Evolutionary conservation across 2,797 vertebrate species (phyloP), one percentile per base, ranked within the genome.

Genomic region (Hephaestus fuliginosus): DNA sequence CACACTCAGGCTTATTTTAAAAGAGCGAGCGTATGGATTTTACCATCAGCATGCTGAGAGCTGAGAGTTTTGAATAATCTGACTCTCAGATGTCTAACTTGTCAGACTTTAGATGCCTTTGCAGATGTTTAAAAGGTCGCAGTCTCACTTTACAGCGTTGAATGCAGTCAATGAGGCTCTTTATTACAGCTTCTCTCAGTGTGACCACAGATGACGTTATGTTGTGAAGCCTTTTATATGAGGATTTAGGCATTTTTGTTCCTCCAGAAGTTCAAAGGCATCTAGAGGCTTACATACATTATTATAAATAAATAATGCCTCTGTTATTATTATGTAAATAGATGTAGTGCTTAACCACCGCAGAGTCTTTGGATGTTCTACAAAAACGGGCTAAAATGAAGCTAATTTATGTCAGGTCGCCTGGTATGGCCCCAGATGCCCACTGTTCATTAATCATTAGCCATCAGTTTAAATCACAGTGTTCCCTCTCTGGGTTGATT

Each of bases 401-500:
- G 58, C 39, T 39, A 15, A 79, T 84, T 55, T 52, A 69, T 67
- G 86, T 87, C 22, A 52, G 30, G 81, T 86, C 65, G 72, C 73
- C 58, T 74, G 76, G 65, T 76, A n/a, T 20, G 49, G 63, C 49
- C 71, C 80, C 80, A 48, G 81, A 84, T 80, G 78, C 51, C 60
- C 76, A 71, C 68, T 46, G 41, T 85, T 82, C 85, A 87, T 93
- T 86, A 93, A 93, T 93, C 86, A 94, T 93, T 93, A 93, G 80
- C 90, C 74, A 77, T 55, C 64, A n/a, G 81, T 87, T 87, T 82
- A 85, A 91, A 89, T 83, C 57, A 28, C 89, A 62, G 73, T 81
- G 82, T 76, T 83, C 72, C 74, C 68, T 66, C 60, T 14, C 69
- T 12, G 60, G 82, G 87, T 92, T 91, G 88, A 93, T 91, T 66